Percentiles rank a stretch among this genome's conserved stretches.
Evolutionary conservation across 1,140 invertebrate genomes (phyloP).

Genomic region (Doryteuthis pealeii): DNA sequence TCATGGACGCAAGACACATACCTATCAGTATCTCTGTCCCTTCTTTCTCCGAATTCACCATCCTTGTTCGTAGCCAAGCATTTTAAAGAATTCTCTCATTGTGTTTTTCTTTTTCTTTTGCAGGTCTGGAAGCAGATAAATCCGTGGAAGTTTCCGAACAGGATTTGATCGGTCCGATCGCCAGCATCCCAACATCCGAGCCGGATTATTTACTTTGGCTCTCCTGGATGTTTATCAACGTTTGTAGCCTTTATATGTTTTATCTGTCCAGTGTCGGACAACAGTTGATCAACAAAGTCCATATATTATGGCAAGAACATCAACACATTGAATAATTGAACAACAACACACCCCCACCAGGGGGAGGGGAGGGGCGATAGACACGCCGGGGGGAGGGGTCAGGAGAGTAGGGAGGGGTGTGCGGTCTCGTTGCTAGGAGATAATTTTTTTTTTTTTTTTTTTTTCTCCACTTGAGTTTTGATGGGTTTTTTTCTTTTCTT

Average conservation of each 20-base stretch:
- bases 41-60: too few relatives aligned
- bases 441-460: too few relatives aligned
- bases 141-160: slow-evolving; percentile 72
- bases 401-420: too few relatives aligned
- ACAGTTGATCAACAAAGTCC: slow-evolving; percentile 79
- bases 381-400: not conserved
- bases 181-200: slow-evolving; percentile 71
- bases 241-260: slow-evolving; percentile 77
- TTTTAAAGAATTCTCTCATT: not conserved
- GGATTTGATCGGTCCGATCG: slow-evolving; percentile 79
- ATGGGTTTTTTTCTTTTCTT: too few relatives aligned
- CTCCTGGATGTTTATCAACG: slow-evolving; percentile 82
- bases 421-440: too few relatives aligned
- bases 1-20: too few relatives aligned
- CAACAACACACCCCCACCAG: not conserved
- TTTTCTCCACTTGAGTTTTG: too few relatives aligned
- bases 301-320: slow-evolving; percentile 84
- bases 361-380: not conserved
- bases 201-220: slow-evolving; percentile 81
- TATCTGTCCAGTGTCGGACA: slow-evolving; percentile 77
- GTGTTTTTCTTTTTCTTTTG: slow-evolving; percentile 12
- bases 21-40: too few relatives aligned
- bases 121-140: slow-evolving; percentile 68
- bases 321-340: slow-evolving; percentile 68
- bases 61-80: too few relatives aligned